Evolutionary conservation across 2,797 vertebrate species (phyloP).

Genomic region (Channa striata): DNA sequence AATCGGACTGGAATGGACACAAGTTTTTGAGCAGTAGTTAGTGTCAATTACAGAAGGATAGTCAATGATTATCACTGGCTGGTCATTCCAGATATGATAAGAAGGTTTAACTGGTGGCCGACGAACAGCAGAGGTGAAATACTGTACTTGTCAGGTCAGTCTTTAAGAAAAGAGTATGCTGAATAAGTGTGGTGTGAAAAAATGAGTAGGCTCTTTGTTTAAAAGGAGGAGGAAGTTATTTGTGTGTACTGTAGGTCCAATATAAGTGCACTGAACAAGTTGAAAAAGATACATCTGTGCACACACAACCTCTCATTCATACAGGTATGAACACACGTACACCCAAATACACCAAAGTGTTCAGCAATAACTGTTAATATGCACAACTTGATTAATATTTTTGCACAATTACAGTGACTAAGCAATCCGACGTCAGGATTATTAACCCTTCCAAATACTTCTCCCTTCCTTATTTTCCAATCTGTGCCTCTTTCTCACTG

Average conservation of each 20-base stretch:
- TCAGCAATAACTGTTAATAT: constrained; percentile 79
- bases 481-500: constrained; percentile 28
- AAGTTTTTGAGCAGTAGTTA: constrained; percentile 49
- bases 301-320: constrained; percentile 61
- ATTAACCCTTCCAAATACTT: constrained; percentile 45
- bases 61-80: constrained; percentile 26
- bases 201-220: constrained; percentile 50
- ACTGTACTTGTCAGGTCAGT: constrained; percentile 37
- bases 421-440: constrained; percentile 63
- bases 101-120: constrained; percentile 18
- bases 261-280: constrained; percentile 82
- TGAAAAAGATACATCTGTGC: constrained; percentile 70
- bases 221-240: constrained; percentile 60
- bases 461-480: constrained; percentile 49
- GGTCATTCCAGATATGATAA: constrained; percentile 24
- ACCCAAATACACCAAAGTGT: constrained; percentile 72
- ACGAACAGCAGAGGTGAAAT: constrained; percentile 43
- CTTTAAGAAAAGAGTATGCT: constrained; percentile 31
- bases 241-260: constrained; percentile 78
- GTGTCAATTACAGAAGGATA: constrained; percentile 36
- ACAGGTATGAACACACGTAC: constrained; percentile 59
- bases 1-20: constrained; percentile 41
- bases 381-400: constrained; percentile 82
- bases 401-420: constrained; percentile 78
- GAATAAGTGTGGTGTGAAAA: constrained; percentile 36